Conservation (phyloP, 2,113 vertebrate species). For the Stomatorhinus ivindoensis region DNA sequence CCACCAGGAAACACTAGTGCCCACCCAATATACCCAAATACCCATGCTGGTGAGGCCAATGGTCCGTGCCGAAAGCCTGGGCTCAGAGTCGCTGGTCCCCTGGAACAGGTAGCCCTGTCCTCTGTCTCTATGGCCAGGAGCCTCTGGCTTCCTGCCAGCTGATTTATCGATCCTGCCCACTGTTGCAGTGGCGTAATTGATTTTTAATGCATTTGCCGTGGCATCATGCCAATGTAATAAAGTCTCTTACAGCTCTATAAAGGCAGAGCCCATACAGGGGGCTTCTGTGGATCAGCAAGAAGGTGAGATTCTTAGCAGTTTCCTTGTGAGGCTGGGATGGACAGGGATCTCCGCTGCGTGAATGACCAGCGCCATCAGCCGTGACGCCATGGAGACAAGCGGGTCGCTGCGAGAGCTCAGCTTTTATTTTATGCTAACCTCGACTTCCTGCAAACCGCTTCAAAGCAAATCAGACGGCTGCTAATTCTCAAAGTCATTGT, state of each 20-base stretch:
- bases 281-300: background rate
- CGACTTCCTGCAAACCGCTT: background rate
- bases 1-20: background rate
- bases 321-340: background rate
- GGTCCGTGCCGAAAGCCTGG: background rate
- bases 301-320: background rate
- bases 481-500: background rate
- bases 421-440: background rate
- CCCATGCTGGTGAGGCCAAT: background rate
- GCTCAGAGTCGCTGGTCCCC: background rate
- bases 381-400: background rate
- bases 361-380: background rate
- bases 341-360: background rate
- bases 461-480: background rate
- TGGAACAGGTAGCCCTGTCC: background rate
- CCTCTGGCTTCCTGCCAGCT: background rate
- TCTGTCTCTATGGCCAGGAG: background rate
- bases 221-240: background rate
- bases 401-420: background rate
- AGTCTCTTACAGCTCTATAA: background rate
- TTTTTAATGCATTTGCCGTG: background rate
- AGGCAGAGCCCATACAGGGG: background rate
- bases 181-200: background rate
- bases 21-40: background rate
- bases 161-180: background rate